phyloP scores from a whole-genome alignment of 2,797 vertebrate genomes.

The Epinephelus coioides region DNA sequence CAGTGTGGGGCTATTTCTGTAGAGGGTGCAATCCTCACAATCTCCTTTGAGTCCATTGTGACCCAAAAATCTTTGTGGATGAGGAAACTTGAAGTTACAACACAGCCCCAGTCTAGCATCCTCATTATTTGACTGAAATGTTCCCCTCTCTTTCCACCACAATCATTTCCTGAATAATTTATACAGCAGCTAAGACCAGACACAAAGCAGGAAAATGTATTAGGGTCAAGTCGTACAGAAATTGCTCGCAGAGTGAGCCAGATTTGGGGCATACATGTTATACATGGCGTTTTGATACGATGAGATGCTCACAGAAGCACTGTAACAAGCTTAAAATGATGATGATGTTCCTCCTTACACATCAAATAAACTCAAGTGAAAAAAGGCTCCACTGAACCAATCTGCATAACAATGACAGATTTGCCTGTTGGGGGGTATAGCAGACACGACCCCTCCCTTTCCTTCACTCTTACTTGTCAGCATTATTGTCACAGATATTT shows the following conservation, averaged over 20 bases:
- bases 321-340: slow-evolving; percentile 59
- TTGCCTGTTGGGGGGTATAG: slow-evolving; percentile 58
- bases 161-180: slow-evolving; percentile 82
- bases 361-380: slow-evolving; percentile 61
- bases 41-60: slow-evolving; percentile 54
- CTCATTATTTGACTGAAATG: slow-evolving; percentile 57
- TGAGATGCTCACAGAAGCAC: slow-evolving; percentile 35
- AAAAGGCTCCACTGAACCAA: slow-evolving; percentile 55
- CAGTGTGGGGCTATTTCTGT: slow-evolving; percentile 47
- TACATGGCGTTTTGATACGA: slow-evolving; percentile 54
- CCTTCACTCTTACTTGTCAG: slow-evolving; percentile 50
- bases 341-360: slow-evolving; percentile 50
- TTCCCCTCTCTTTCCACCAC: slow-evolving; percentile 71
- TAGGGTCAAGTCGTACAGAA: slow-evolving; percentile 77
- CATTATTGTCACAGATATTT: slow-evolving; percentile 62
- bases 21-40: slow-evolving; percentile 52
- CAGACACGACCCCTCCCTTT: slow-evolving; percentile 42
- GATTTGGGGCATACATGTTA: slow-evolving; percentile 73
- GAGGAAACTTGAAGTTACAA: slow-evolving; percentile 35
- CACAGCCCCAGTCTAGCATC: slow-evolving; percentile 20
- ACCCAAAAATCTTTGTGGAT: slow-evolving; percentile 38
- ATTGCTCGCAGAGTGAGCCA: slow-evolving; percentile 53
- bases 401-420: slow-evolving; percentile 79
- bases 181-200: slow-evolving; percentile 64
- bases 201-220: slow-evolving; percentile 79